Percentiles rank a stretch among this genome's conserved stretches.
phyloP scores from a whole-genome alignment of 2,888 invertebrate genomes.

The Drosophila antonietae region DNA sequence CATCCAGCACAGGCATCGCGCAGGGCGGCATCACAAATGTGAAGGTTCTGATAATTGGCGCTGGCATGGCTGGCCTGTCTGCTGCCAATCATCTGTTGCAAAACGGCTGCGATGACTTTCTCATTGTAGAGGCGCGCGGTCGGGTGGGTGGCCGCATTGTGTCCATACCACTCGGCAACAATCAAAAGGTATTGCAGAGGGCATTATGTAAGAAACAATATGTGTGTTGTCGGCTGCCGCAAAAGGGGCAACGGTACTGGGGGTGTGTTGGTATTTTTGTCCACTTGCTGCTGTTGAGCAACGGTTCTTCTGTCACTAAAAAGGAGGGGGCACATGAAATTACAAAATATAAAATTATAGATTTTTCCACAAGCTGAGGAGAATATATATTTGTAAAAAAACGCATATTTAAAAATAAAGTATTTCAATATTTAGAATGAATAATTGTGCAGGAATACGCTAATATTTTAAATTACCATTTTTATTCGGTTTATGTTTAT shows the following conservation, averaged over 20 bases:
- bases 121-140: slow-evolving; percentile 92
- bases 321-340: slow-evolving; percentile 3
- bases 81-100: slow-evolving; percentile 93
- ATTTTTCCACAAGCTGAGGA: slow-evolving; percentile 49
- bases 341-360: slow-evolving; percentile 50
- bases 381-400: background rate
- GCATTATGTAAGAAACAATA: slow-evolving; percentile 67
- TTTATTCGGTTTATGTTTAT: background rate
- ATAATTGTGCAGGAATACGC: background rate
- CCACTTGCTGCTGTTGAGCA: slow-evolving; percentile 20
- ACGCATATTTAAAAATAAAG: background rate
- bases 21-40: slow-evolving; percentile 83
- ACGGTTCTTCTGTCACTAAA: background rate
- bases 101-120: slow-evolving; percentile 91
- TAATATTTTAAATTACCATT: background rate
- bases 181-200: slow-evolving; percentile 83
- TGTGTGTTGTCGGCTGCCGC: slow-evolving; percentile 22
- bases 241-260: background rate
- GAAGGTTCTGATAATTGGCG: slow-evolving; percentile 93
- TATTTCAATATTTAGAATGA: background rate
- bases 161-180: slow-evolving; percentile 88
- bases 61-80: slow-evolving; percentile 92
- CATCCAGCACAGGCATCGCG: slow-evolving; percentile 37
- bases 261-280: slow-evolving; percentile 33
- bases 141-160: slow-evolving; percentile 93